phyloP scores from a whole-genome alignment of 1,140 invertebrate genomes.

The Drosophila nannoptera region DNA sequence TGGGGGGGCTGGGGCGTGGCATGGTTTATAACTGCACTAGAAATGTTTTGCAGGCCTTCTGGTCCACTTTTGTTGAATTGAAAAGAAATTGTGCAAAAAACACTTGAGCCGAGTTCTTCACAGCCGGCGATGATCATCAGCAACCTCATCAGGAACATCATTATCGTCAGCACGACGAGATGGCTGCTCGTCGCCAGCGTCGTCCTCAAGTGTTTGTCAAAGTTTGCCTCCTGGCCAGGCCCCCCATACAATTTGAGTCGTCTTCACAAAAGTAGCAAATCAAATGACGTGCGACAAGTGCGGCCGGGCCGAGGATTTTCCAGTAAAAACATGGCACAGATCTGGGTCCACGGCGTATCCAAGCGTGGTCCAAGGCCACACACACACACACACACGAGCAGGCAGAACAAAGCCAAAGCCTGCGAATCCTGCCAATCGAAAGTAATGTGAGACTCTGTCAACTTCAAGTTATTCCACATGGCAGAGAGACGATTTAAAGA shows the following conservation, averaged over 20 bases:
- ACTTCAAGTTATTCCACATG: too few relatives aligned
- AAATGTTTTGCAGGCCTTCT: slow-evolving; percentile 48
- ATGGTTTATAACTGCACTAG: slow-evolving; percentile 34
- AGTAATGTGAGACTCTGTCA: too few relatives aligned
- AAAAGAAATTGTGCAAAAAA: slow-evolving; percentile 77
- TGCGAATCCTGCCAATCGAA: too few relatives aligned
- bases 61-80: slow-evolving; percentile 75
- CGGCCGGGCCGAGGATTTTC: slow-evolving; percentile 54
- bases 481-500: not conserved
- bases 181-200: slow-evolving; percentile 29
- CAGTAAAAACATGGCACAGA: slow-evolving; percentile 29
- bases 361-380: not conserved
- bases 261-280: slow-evolving; percentile 65
- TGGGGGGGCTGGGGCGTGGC: not conserved
- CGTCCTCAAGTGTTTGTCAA: slow-evolving; percentile 66
- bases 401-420: not conserved
- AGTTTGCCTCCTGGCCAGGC: slow-evolving; percentile 65
- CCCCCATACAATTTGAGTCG: slow-evolving; percentile 41
- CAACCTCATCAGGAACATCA: not conserved
- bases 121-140: slow-evolving; percentile 8
- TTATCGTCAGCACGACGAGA: slow-evolving; percentile 15
- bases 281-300: slow-evolving; percentile 71
- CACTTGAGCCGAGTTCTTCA: slow-evolving; percentile 59
- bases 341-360: not conserved
- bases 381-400: too few relatives aligned